Evolutionary conservation across 2,797 vertebrate genomes (phyloP).

Genomic region (Pseudochirops corinnae): DNA sequence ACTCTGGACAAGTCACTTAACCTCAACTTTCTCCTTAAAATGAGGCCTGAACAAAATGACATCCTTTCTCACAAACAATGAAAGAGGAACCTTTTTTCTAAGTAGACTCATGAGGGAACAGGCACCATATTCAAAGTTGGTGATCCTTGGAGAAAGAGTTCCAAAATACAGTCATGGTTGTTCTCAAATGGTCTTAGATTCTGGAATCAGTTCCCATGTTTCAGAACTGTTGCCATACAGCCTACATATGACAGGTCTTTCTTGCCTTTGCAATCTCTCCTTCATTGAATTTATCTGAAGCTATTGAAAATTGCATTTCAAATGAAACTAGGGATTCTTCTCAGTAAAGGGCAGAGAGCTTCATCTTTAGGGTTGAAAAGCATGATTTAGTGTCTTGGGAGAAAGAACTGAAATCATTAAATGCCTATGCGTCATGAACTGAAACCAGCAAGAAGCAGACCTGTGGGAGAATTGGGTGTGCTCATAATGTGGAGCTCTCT

Average conservation of each 20-base stretch:
- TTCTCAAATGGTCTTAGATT: constrained; percentile 33
- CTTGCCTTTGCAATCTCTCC: neutral
- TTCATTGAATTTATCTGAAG: neutral
- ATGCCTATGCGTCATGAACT: neutral
- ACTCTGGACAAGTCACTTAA: neutral
- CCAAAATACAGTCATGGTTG: constrained; percentile 16
- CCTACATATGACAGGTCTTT: neutral
- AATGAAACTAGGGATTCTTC: too few relatives aligned
- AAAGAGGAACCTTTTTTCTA: neutral
- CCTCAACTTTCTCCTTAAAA: neutral
- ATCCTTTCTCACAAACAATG: neutral
- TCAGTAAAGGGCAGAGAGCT: neutral
- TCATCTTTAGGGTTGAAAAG: neutral
- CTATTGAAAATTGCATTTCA: neutral
- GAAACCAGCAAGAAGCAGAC: neutral
- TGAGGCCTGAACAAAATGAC: neutral
- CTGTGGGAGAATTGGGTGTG: neutral
- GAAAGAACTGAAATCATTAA: neutral
- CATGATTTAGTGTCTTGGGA: neutral
- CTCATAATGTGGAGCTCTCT: neutral
- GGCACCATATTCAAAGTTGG: neutral
- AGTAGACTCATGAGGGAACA: neutral
- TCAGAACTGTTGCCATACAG: constrained; percentile 22
- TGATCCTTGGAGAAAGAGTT: constrained; percentile 25
- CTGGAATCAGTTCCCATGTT: constrained; percentile 18